Conservation (phyloP, 1,140 invertebrate genomes). For the Choristoneura fumiferana region DNA sequence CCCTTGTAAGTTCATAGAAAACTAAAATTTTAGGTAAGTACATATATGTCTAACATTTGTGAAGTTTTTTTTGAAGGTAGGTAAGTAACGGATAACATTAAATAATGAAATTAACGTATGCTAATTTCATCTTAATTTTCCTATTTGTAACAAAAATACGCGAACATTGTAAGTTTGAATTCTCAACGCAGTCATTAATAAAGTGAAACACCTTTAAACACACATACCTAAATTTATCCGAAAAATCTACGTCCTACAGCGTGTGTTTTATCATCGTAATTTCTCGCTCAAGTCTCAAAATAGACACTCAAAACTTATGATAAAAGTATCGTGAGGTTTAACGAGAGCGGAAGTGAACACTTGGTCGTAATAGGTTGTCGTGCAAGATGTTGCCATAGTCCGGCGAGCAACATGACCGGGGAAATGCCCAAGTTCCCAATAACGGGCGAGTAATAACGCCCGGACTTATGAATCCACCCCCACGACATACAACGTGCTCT, state of each 20-base stretch:
- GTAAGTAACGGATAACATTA: no score
- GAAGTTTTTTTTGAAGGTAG: no score
- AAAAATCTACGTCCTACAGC: not conserved
- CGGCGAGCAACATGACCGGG: conserved; percentile 47
- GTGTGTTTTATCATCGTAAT: conserved; percentile 14
- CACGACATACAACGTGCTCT: conserved; percentile 17
- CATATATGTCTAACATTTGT: no score
- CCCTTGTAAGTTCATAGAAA: no score
- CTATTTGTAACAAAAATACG: no score
- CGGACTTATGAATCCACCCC: conserved; percentile 41
- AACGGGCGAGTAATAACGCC: conserved; percentile 59
- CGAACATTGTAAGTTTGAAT: no score
- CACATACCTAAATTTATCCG: not conserved
- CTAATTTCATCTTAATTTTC: no score
- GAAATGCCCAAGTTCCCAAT: conserved; percentile 62
- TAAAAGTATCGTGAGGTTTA: conserved; percentile 22
- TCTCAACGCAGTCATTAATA: no score
- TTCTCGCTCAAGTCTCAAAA: conserved; percentile 2
- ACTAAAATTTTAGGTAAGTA: no score
- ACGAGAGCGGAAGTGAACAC: conserved; percentile 49
- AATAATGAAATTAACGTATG: no score
- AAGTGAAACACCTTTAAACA: no score
- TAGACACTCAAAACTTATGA: conserved; percentile 17
- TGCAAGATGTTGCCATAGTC: conserved; percentile 62
- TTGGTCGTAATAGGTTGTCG: conserved; percentile 66